phyloP scores from a whole-genome alignment of 2,888 invertebrate genomes.

The Tipula confusa region DNA sequence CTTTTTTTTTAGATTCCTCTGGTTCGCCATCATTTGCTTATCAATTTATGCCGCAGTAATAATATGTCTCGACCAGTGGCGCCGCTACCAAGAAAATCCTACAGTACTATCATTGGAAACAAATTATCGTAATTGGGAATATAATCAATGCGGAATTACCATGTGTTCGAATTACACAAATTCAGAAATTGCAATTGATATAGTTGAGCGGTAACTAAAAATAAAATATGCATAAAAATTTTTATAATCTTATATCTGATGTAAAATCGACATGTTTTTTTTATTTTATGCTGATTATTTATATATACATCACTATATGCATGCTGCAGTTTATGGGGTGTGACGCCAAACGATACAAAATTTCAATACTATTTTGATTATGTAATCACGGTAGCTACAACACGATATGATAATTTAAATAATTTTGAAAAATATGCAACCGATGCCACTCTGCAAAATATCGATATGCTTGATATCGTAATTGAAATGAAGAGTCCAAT shows the following conservation, averaged over 20 bases:
- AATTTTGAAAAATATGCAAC: conserved; percentile 39
- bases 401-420: conserved; percentile 40
- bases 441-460: conserved; percentile 39
- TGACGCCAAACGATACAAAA: conserved; percentile 29
- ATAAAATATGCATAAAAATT: not conserved
- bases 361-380: conserved; percentile 41
- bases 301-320: not conserved
- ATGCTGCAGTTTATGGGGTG: not conserved
- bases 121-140: conserved; percentile 50
- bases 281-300: not conserved
- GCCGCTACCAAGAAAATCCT: conserved; percentile 52
- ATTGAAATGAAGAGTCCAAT: conserved; percentile 27
- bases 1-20: conserved; percentile 39
- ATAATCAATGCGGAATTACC: conserved; percentile 52
- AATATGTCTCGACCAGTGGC: conserved; percentile 44
- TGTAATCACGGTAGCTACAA: conserved; percentile 38
- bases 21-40: conserved; percentile 40
- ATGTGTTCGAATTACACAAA: conserved; percentile 51
- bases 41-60: conserved; percentile 40
- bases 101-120: conserved; percentile 53
- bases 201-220: conserved; percentile 42
- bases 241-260: not conserved
- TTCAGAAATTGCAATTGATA: conserved; percentile 40
- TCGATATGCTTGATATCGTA: conserved; percentile 39
- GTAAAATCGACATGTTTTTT: not conserved